phyloP scores from a whole-genome alignment of 2,888 invertebrate species.

The Orthosia cruda region DNA sequence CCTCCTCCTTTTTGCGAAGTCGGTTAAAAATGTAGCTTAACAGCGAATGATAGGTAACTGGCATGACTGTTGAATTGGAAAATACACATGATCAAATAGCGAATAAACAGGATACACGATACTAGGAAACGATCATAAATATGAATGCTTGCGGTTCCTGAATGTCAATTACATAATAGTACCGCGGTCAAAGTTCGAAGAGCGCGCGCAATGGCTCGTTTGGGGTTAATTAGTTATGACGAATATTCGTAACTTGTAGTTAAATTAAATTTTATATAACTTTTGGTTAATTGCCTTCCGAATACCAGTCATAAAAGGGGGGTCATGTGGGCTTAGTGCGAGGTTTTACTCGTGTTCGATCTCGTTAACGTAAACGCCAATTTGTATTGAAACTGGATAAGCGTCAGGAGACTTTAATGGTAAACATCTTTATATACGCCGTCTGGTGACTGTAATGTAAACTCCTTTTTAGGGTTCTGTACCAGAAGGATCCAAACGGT shows the following conservation, averaged over 20 bases:
- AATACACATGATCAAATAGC: constrained; percentile 20
- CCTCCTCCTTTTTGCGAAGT: too few relatives aligned
- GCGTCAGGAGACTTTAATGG: too few relatives aligned
- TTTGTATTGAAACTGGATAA: too few relatives aligned
- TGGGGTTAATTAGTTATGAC: constrained; percentile 30
- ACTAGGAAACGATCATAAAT: constrained; percentile 31
- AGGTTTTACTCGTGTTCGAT: too few relatives aligned
- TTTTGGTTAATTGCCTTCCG: neutral
- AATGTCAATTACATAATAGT: constrained; percentile 52
- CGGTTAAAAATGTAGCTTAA: neutral
- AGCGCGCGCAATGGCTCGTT: constrained; percentile 15
- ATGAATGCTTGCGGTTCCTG: constrained; percentile 34
- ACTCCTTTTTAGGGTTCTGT: too few relatives aligned
- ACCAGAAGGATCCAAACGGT: too few relatives aligned
- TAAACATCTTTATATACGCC: too few relatives aligned
- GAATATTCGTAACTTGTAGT: constrained; percentile 11
- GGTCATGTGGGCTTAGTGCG: neutral
- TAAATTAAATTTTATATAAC: neutral
- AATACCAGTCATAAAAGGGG: neutral
- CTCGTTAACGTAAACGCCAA: too few relatives aligned
- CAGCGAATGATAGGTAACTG: neutral
- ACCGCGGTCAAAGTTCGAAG: constrained; percentile 51
- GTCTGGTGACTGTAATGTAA: too few relatives aligned
- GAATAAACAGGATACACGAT: constrained; percentile 25
- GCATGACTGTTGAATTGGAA: constrained; percentile 6